phyloP scores from a whole-genome alignment of 2,113 vertebrate species.

The Eclectus roratus region DNA sequence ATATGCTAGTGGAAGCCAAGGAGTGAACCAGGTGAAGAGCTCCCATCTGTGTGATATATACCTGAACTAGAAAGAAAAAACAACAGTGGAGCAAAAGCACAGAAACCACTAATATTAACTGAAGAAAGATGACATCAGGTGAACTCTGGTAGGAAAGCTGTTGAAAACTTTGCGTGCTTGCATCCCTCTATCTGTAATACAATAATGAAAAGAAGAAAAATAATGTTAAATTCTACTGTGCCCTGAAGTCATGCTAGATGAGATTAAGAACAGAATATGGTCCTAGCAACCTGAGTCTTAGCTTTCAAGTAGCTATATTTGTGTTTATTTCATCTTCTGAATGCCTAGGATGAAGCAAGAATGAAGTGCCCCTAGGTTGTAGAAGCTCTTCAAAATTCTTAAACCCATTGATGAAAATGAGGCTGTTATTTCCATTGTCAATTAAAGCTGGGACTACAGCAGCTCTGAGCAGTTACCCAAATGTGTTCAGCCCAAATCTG shows the following conservation, averaged over 20 bases:
- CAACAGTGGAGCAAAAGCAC: not conserved
- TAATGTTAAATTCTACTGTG: not conserved
- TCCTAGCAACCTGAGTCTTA: not conserved
- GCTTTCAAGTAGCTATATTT: not conserved
- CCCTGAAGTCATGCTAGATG: not conserved
- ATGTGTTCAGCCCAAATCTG: not conserved
- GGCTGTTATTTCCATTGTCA: not conserved
- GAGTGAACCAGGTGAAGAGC: not conserved
- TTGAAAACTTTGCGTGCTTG: not conserved
- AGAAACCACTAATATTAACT: not conserved
- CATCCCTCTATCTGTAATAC: not conserved
- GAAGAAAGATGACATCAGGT: not conserved
- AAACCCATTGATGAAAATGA: not conserved
- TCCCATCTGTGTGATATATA: accelerated
- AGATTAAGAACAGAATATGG: not conserved
- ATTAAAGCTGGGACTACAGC: not conserved
- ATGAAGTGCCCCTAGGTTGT: not conserved
- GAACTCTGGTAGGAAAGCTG: not conserved
- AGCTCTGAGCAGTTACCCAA: not conserved
- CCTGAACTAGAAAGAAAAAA: not conserved
- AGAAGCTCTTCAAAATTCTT: not conserved
- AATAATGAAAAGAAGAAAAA: not conserved
- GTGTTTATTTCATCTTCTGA: not conserved
- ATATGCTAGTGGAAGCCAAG: not conserved
- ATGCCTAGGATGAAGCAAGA: not conserved